Evolutionary conservation across 2,113 vertebrate genomes (phyloP).

Genomic region (Riparia riparia): DNA sequence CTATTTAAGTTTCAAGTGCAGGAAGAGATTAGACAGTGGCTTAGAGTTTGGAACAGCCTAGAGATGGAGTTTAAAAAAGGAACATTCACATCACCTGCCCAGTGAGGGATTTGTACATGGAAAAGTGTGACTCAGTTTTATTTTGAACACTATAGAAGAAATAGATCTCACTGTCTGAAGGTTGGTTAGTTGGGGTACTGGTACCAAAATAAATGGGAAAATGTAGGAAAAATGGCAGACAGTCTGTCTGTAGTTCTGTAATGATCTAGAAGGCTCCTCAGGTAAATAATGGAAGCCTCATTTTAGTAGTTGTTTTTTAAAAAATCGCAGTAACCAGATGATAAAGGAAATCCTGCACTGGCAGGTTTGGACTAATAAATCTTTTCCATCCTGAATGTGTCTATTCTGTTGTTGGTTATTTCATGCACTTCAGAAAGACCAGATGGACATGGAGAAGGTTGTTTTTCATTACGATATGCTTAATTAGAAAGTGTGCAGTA

Average conservation of each 20-base stretch:
- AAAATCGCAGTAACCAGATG: not conserved
- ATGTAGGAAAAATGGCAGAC: not conserved
- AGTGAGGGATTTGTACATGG: not conserved
- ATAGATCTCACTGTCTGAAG: not conserved
- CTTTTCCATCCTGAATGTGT: not conserved
- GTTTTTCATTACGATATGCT: not conserved
- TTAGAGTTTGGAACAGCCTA: not conserved
- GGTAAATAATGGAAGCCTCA: not conserved
- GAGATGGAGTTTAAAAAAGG: not conserved
- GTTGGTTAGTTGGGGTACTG: not conserved
- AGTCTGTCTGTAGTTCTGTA: not conserved
- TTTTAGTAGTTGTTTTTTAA: not conserved
- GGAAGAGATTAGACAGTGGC: not conserved
- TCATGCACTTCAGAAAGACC: not conserved
- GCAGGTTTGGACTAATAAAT: not conserved
- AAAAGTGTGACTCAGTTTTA: not conserved
- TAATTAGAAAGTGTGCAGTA: not conserved
- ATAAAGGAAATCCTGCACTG: conserved; percentile 6
- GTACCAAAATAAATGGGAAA: not conserved
- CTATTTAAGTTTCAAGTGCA: not conserved
- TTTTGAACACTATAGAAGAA: not conserved
- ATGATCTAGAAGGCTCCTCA: not conserved
- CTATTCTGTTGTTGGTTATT: not conserved
- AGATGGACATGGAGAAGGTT: not conserved
- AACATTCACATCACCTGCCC: conserved; percentile 33